A percentile compares a stretch with the other conserved stretches of the same genome.
Evolutionary conservation across 2,113 vertebrate species (phyloP).

Genomic region (Platichthys flesus): DNA sequence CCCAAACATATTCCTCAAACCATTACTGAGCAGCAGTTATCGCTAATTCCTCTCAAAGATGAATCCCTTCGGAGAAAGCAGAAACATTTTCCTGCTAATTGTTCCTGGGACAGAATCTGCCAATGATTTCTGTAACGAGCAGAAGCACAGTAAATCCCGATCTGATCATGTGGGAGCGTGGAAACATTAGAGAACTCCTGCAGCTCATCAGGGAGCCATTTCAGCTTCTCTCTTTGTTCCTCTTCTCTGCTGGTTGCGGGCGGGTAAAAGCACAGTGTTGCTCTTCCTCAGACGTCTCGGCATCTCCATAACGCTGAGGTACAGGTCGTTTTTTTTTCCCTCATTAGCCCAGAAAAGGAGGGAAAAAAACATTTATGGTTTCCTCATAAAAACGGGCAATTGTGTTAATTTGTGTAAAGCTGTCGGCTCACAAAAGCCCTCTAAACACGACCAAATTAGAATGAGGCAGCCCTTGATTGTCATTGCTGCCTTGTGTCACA

Average conservation of each 20-base stretch:
- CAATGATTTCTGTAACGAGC: slow-evolving; percentile 67
- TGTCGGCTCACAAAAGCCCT: slow-evolving; percentile 92
- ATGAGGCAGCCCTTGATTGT: slow-evolving; percentile 97
- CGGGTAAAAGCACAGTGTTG: slow-evolving; percentile 56
- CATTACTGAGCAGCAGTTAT: slow-evolving; percentile 59
- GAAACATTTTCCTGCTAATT: slow-evolving; percentile 39
- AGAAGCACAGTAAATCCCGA: slow-evolving; percentile 49
- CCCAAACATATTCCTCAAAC: slow-evolving; percentile 26
- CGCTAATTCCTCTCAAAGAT: slow-evolving; percentile 47
- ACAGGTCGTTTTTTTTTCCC: slow-evolving; percentile 84
- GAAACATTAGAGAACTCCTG: slow-evolving; percentile 64
- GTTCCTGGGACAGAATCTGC: slow-evolving; percentile 52
- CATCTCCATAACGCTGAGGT: slow-evolving; percentile 59
- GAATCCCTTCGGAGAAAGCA: slow-evolving; percentile 48
- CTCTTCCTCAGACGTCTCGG: slow-evolving; percentile 56
- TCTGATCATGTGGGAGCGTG: slow-evolving; percentile 67
- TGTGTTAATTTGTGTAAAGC: slow-evolving; percentile 98
- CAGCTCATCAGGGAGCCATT: slow-evolving; percentile 73
- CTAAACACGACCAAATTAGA: slow-evolving; percentile 99
- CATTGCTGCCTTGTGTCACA: slow-evolving; percentile 97
- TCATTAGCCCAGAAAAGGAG: slow-evolving; percentile 88
- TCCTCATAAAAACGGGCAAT: slow-evolving; percentile 94
- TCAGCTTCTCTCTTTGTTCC: slow-evolving; percentile 65
- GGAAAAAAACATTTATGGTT: slow-evolving; percentile 87
- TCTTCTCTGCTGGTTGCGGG: slow-evolving; percentile 38